Evolutionary conservation across 2,888 invertebrate species (phyloP), one percentile per base, ranked within the genome.

Genomic region (Mellilla xanthometata): DNA sequence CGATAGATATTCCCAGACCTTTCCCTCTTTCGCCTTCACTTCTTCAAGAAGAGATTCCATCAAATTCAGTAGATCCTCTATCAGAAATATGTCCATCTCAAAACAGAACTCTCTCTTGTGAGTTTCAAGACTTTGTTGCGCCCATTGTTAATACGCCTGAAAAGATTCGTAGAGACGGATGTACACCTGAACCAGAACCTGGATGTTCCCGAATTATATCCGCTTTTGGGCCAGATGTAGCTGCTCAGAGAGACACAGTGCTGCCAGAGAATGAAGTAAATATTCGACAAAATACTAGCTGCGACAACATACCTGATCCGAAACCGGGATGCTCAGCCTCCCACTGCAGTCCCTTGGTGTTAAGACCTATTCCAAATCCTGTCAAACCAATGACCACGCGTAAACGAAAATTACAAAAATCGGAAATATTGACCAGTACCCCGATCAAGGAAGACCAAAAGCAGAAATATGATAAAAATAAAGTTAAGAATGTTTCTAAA

Each of bases 401-500:
- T 41, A 54, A 54, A 48, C 40, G 54, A 35, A 54, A 52, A 38
- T 45, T 46, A 50, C 46, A 52, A 44, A 54, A 44, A 50, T 50
- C 50, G 11, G 42, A 41, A 50, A 48, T 50, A 47, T 43, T 54
- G 32, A 57, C 56, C 12, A 56, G 54, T 52, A 55, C 53, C 7
- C 52, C 53, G 33, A 50, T 54, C 22, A 43, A 49, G 39, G 35
- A 49, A 35, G 39, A 49, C 19, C 43, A 43, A 30, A 39, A 45
- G 46, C 55, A 46, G 46, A 55, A 52, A 55, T 52, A 30, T 46
- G 52, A 58, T 32, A 56, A 49, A 53, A 56, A 51, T 50, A 56
- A 54, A 50, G 45, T 52, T 45, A 57, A 52, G 47, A 55, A 52
- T 30, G 45, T 56, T 51, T 54, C 48, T 48, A 56, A 56, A 54